Conservation (phyloP, 2,113 vertebrate species). For the Serilophus lunatus region DNA sequence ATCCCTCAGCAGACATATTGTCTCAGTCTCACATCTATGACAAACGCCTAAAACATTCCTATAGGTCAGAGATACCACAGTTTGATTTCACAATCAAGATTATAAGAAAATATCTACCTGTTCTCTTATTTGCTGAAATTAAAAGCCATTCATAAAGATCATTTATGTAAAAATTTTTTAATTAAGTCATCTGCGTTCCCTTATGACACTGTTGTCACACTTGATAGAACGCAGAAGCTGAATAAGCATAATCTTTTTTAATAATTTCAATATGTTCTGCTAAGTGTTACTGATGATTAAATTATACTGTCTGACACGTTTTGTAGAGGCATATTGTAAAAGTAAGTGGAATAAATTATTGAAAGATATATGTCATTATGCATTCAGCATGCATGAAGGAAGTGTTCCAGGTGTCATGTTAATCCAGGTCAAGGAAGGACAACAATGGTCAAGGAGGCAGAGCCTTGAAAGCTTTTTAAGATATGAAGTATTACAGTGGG, state of each 20-base stretch:
- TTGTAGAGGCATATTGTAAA: constrained; percentile 20
- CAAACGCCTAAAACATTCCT: constrained; percentile 31
- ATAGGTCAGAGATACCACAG: neutral
- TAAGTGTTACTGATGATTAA: constrained; percentile 42
- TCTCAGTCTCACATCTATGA: constrained; percentile 4
- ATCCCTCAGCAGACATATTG: neutral
- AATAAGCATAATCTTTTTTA: constrained; percentile 59
- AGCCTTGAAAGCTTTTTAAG: neutral
- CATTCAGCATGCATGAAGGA: neutral
- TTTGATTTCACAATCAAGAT: constrained; percentile 53
- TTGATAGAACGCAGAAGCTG: constrained; percentile 52
- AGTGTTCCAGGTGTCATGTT: neutral
- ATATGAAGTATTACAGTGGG: neutral
- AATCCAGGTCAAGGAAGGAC: neutral
- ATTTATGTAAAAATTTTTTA: constrained; percentile 51
- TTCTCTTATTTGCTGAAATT: constrained; percentile 64
- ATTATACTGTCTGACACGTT: constrained; percentile 6
- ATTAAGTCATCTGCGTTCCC: constrained; percentile 68
- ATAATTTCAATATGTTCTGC: constrained; percentile 61
- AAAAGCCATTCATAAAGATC: constrained; percentile 69
- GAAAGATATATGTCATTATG: neutral
- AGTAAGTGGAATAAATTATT: constrained; percentile 22
- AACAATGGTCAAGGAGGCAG: neutral
- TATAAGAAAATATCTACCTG: constrained; percentile 57
- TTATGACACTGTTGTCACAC: constrained; percentile 51